phyloP scores from a whole-genome alignment of 2,113 vertebrate species.

The Ornithorhynchus anatinus region DNA sequence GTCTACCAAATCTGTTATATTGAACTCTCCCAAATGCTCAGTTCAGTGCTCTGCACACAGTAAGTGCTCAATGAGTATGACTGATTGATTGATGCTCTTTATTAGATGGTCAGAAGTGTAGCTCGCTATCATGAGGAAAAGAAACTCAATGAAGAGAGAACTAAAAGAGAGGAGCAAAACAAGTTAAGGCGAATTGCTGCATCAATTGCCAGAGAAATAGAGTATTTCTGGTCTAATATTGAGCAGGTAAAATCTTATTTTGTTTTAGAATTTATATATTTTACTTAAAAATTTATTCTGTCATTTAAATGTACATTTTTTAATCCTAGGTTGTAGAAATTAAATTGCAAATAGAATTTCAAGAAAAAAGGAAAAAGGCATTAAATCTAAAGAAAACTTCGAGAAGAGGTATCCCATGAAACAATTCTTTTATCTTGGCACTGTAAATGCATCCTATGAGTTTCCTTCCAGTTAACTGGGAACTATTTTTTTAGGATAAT shows the following conservation, averaged over 20 bases:
- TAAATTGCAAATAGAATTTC: constrained; percentile 89
- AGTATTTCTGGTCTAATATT: constrained; percentile 93
- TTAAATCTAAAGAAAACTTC: constrained; percentile 78
- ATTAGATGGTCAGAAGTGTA: constrained; percentile 88
- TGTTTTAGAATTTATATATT: background rate
- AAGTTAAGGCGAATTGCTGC: constrained; percentile 85
- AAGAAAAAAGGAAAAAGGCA: constrained; percentile 84
- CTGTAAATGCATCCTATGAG: no score
- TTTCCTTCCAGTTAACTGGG: background rate
- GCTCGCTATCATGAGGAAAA: constrained; percentile 87
- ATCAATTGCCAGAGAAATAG: constrained; percentile 87
- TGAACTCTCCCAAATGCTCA: no score
- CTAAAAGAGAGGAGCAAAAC: constrained; percentile 81
- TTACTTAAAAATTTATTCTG: background rate
- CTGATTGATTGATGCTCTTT: background rate
- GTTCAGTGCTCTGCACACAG: no score
- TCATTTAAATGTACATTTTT: constrained; percentile 1
- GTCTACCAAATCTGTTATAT: no score
- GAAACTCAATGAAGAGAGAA: constrained; percentile 78
- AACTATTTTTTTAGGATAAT: background rate
- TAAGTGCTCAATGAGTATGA: no score
- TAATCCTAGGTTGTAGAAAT: constrained; percentile 86
- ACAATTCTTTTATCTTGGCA: background rate
- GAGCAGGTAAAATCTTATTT: constrained; percentile 75
- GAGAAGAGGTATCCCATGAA: constrained; percentile 72